Base-by-base conservation (phyloP, 2,113 vertebrate species). In the Platysteira castanea region DNA sequence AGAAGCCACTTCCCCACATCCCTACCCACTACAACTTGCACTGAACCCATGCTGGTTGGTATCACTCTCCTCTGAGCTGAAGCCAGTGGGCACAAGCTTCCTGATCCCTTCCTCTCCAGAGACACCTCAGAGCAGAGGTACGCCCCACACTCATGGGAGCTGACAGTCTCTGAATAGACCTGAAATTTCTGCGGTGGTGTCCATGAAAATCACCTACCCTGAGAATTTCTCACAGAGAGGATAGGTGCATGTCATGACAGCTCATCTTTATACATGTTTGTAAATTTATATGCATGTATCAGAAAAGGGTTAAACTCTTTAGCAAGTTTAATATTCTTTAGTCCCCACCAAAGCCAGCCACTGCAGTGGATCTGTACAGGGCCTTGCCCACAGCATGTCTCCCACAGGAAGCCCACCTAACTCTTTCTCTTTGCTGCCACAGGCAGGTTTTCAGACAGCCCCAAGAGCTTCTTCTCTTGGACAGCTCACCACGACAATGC, bases 91-190 rank as follows among this genome's bases (percentile, higher is more conserved):
- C n/a, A 74, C 21, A 71, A 76, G 13, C 13, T 14, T 47, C 52
- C 50, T 21, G 22, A 75, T 70, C 23, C 35, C 15, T 53, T 78
- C 44, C 7, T 53, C 49, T 59, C 46, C 65, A 47, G 39, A 41
- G 22, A 63, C 53, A 79, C 23, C 1, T 4, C 15, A 60, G 28
- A 67, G 61, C 30, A 82, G 39, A 50, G 19, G 15, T 28, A 56
- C 2, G 0, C 23, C 13, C 57, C 24, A 33, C 1, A 3, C 9
- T 9, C 33, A 21, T 12, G n/a, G 39, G 28, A 67, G 19, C 26
- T 53, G n/a, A 15, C 2, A 0, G 31, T 6, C 56, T 83, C 61
- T 23, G 16, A 67, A 47, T 0, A 53, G 35, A 41, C 26, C 64
- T 69, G 26, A 61, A 49, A 71, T 22, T 57, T 49, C 61, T 79